Evolutionary conservation across 2,797 vertebrate genomes (phyloP).

Genomic region (Astyanax mexicanus): DNA sequence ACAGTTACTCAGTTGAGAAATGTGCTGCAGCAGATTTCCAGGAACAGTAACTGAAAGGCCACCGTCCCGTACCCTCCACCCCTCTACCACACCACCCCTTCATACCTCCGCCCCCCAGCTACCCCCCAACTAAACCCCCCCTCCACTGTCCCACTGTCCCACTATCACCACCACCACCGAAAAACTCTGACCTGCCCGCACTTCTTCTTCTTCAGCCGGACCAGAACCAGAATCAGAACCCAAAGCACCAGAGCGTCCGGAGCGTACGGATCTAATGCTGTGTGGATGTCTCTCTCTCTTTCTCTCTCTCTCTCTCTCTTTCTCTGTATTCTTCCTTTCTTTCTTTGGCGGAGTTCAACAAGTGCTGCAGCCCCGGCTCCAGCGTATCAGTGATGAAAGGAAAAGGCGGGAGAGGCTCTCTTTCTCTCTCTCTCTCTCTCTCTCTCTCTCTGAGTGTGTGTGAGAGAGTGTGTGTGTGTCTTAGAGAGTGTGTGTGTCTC

Average conservation of each 20-base stretch:
- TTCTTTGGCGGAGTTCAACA: constrained; percentile 79
- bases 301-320: constrained; percentile 21
- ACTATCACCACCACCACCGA: constrained; percentile 19
- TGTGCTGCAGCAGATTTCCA: constrained; percentile 80
- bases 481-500: constrained; percentile 57
- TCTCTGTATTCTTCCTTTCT: constrained; percentile 62
- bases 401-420: constrained; percentile 71
- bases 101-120: constrained; percentile 60
- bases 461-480: too few relatives aligned
- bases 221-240: too few relatives aligned
- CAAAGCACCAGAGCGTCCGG: neutral
- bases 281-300: constrained; percentile 54
- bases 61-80: constrained; percentile 70
- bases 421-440: too few relatives aligned
- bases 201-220: constrained; percentile 51
- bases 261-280: neutral
- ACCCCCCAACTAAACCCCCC: constrained; percentile 61
- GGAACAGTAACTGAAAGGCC: constrained; percentile 78
- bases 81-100: constrained; percentile 46
- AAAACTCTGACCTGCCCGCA: constrained; percentile 39
- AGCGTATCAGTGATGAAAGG: constrained; percentile 79
- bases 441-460: too few relatives aligned
- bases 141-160: constrained; percentile 53
- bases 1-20: constrained; percentile 82
- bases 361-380: constrained; percentile 75